Percentiles rank a stretch among this genome's conserved stretches.
phyloP scores from a whole-genome alignment of 2,888 invertebrate genomes.

The Trissolcus brochymenae region DNA sequence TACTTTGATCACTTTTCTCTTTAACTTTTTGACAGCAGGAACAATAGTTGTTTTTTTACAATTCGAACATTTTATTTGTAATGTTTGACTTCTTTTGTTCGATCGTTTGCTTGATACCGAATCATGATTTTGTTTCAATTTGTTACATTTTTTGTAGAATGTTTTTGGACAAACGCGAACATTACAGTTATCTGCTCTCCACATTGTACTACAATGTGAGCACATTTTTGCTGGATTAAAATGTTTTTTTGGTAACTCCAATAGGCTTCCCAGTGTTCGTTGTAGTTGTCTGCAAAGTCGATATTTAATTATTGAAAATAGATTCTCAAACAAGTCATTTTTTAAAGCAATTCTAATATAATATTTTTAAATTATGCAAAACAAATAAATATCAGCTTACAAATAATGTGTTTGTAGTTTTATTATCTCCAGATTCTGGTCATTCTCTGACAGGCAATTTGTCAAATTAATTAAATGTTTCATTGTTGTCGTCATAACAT shows the following conservation, averaged over 20 bases:
- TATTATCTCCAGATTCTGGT: not conserved
- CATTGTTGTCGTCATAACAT: constrained; percentile 1
- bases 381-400: no score
- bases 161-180: constrained; percentile 36
- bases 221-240: constrained; percentile 38
- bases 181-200: constrained; percentile 32
- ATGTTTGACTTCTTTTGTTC: not conserved
- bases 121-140: not conserved
- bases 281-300: constrained; percentile 15
- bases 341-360: no score
- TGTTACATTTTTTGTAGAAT: not conserved
- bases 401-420: constrained; percentile 4
- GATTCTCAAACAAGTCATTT: no score
- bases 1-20: constrained; percentile 55
- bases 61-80: constrained; percentile 64
- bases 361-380: no score
- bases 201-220: constrained; percentile 42
- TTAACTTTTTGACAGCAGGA: constrained; percentile 62
- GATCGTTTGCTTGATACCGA: not conserved
- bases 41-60: constrained; percentile 64
- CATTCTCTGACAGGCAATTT: not conserved
- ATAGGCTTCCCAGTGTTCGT: not conserved
- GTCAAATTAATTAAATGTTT: constrained; percentile 13
- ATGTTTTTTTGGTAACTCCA: constrained; percentile 21
- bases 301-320: not conserved